phyloP scores from a whole-genome alignment of 2,797 vertebrate genomes.

The Acanthurus lineatus region DNA sequence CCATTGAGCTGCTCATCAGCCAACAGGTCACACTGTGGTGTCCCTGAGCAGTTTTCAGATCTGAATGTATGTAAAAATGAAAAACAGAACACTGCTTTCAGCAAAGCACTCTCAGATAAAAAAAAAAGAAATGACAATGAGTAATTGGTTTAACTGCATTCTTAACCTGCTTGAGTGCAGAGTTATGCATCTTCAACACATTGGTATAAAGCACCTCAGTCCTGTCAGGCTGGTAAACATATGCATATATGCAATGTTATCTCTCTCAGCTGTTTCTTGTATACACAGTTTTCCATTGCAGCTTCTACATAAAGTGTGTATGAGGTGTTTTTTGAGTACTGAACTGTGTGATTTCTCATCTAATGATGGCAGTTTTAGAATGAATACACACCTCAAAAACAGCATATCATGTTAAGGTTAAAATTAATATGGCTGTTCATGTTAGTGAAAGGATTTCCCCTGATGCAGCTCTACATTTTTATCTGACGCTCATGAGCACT shows the following conservation, averaged over 20 bases:
- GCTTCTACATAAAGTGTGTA: not conserved
- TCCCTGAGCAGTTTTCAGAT: not conserved
- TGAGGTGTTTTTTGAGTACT: not conserved
- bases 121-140: not conserved
- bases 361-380: constrained; percentile 6
- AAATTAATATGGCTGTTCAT: constrained; percentile 14
- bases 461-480: constrained; percentile 47
- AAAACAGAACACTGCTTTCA: not conserved
- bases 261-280: not conserved
- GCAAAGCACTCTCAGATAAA: not conserved
- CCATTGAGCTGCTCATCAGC: not conserved
- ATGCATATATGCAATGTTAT: not conserved
- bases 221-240: not conserved
- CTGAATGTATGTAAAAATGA: not conserved
- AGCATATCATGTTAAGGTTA: not conserved
- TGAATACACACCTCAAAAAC: constrained; percentile 17
- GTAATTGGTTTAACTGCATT: not conserved
- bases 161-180: not conserved
- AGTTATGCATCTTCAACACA: not conserved
- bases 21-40: not conserved
- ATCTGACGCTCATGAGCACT: constrained; percentile 67
- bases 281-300: not conserved
- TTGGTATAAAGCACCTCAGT: not conserved
- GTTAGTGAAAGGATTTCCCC: constrained; percentile 56
- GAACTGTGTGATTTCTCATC: not conserved